Conservation (phyloP, 2,888 invertebrate genomes). For the Halictus quadricinctus region DNA sequence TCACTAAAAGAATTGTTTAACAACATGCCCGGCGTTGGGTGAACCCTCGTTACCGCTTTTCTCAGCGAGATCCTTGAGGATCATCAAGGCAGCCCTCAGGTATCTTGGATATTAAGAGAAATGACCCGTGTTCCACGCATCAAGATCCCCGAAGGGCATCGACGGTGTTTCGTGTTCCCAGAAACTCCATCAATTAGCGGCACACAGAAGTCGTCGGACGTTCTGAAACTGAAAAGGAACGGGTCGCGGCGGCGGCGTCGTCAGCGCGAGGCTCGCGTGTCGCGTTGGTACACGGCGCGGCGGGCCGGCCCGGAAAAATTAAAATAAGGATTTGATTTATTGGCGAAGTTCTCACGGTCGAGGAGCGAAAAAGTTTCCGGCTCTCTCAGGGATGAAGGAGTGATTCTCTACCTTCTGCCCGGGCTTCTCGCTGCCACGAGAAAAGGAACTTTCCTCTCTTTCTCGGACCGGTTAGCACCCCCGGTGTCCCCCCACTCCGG, state of each 20-base stretch:
- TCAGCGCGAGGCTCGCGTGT: constrained; percentile 32
- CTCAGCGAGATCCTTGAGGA: background rate
- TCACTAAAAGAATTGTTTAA: no score
- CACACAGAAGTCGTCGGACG: background rate
- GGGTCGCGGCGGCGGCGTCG: constrained; percentile 19
- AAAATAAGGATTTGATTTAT: constrained; percentile 75
- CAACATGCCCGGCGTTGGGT: background rate
- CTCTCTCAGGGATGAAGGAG: constrained; percentile 18
- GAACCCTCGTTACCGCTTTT: background rate
- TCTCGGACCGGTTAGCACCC: constrained; percentile 55
- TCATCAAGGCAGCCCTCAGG: background rate
- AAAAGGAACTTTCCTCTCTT: constrained; percentile 49
- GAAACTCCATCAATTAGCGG: constrained; percentile 11
- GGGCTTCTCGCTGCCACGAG: constrained; percentile 52
- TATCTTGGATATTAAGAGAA: background rate
- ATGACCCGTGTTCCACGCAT: background rate
- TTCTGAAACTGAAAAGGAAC: background rate
- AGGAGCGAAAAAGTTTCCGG: constrained; percentile 62
- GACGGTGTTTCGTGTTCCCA: background rate
- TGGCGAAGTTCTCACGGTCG: constrained; percentile 69
- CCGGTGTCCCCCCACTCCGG: constrained; percentile 21
- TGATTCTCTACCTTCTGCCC: constrained; percentile 37
- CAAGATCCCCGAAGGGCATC: background rate
- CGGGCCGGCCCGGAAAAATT: constrained; percentile 67
- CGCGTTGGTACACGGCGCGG: constrained; percentile 25